These are phyloP conservation scores for Peromyscus attwateri DNA, from an alignment of 2,797 vertebrate species.

Conservation along the genomic window DNA sequence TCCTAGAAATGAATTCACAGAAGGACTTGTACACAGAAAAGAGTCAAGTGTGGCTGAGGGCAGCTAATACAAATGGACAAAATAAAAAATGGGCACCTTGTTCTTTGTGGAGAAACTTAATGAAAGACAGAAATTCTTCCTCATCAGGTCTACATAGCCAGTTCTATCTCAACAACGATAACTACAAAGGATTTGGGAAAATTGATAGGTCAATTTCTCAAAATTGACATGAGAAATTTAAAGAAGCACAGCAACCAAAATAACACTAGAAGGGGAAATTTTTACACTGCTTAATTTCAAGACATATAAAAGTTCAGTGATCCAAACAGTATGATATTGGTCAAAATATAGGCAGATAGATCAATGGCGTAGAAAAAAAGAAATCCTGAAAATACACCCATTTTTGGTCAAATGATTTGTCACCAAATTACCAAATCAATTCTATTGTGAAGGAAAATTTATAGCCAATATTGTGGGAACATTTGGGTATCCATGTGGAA, in stretches of 20 bases:
- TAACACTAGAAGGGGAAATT: slow-evolving; percentile 25
- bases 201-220: background rate
- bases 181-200: background rate
- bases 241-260: slow-evolving; percentile 38
- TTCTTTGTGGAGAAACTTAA: background rate
- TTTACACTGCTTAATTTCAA: slow-evolving; percentile 36
- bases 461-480: background rate
- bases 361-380: background rate
- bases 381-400: background rate
- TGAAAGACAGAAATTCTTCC: slow-evolving; percentile 1
- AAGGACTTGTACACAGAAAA: background rate
- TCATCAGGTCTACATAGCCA: background rate
- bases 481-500: background rate
- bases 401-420: slow-evolving; percentile 1
- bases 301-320: background rate
- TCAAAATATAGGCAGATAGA: background rate
- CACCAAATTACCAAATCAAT: background rate
- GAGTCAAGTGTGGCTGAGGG: background rate
- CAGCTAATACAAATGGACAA: background rate
- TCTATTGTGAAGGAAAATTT: background rate
- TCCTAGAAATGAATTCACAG: slow-evolving; percentile 32
- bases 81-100: background rate
- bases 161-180: slow-evolving; percentile 32
- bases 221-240: background rate
- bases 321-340: background rate